Evolutionary conservation across 2,888 invertebrate genomes (phyloP).

Genomic region (Scaptomyza polygonia): DNA sequence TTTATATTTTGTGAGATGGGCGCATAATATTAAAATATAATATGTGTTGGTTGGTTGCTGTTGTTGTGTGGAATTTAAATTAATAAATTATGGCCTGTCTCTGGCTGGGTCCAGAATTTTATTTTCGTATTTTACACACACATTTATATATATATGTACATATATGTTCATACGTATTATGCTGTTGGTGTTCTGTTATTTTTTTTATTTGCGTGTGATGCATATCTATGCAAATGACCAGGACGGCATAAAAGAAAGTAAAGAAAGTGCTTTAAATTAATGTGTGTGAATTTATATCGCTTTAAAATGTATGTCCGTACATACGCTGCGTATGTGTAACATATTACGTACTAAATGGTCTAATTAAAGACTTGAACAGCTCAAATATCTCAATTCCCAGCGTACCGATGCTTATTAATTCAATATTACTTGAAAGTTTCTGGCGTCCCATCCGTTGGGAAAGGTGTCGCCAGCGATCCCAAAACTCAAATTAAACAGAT

Average conservation of each 20-base stretch:
- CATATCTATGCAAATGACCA: constrained; percentile 57
- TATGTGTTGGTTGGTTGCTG: constrained; percentile 24
- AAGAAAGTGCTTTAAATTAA: constrained; percentile 59
- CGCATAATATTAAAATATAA: constrained; percentile 55
- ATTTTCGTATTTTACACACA: not conserved
- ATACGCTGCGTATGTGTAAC: constrained; percentile 30
- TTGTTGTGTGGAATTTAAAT: constrained; percentile 72
- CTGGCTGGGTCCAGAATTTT: constrained; percentile 10
- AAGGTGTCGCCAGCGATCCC: constrained; percentile 25
- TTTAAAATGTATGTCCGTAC: not conserved
- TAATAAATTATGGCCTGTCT: constrained; percentile 62
- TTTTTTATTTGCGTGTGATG: constrained; percentile 29
- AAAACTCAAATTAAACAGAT: constrained; percentile 47
- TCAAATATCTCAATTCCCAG: constrained; percentile 33
- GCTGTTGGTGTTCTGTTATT: constrained; percentile 21
- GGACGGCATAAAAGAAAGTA: constrained; percentile 30
- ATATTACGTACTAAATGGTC: constrained; percentile 20
- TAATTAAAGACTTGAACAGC: constrained; percentile 8
- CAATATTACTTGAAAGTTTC: constrained; percentile 42
- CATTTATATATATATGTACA: not conserved
- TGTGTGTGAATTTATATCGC: constrained; percentile 45
- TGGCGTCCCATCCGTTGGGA: constrained; percentile 12
- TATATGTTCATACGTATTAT: not conserved
- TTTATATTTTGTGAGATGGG: constrained; percentile 18
- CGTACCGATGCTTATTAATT: constrained; percentile 38